Evolutionary conservation across 1,140 invertebrate genomes (phyloP).

Genomic region (Penaeus japonicus): DNA sequence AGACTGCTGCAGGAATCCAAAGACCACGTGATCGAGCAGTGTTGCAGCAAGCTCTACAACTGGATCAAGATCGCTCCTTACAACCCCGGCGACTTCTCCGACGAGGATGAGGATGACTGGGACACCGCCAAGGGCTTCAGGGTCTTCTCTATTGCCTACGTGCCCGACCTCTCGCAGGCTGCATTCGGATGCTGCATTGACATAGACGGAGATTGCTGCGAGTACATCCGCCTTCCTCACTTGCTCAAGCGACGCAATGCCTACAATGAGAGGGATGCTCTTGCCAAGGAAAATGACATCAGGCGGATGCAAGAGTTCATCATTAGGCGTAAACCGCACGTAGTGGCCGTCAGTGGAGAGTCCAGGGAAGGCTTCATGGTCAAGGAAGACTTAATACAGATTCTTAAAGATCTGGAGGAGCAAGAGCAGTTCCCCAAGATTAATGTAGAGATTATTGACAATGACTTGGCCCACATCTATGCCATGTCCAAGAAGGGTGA

Average conservation of each 20-base stretch:
- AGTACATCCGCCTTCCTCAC: slow-evolving; percentile 86
- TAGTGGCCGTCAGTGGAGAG: slow-evolving; percentile 89
- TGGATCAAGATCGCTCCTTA: slow-evolving; percentile 93
- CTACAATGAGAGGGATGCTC: slow-evolving; percentile 76
- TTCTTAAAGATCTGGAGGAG: slow-evolving; percentile 76
- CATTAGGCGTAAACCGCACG: slow-evolving; percentile 89
- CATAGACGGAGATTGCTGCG: slow-evolving; percentile 89
- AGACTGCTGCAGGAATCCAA: slow-evolving; percentile 87
- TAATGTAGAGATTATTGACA: slow-evolving; percentile 90
- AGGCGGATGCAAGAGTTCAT: slow-evolving; percentile 86
- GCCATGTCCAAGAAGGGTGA: slow-evolving; percentile 88
- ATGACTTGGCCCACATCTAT: slow-evolving; percentile 88
- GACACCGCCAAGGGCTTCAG: slow-evolving; percentile 84
- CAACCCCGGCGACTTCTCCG: slow-evolving; percentile 68
- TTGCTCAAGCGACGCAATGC: slow-evolving; percentile 83
- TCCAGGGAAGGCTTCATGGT: slow-evolving; percentile 87
- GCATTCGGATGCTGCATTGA: slow-evolving; percentile 88
- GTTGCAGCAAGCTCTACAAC: slow-evolving; percentile 85
- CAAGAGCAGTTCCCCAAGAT: slow-evolving; percentile 89
- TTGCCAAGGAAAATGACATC: slow-evolving; percentile 83
- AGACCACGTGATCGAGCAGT: slow-evolving; percentile 85
- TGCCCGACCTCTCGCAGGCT: slow-evolving; percentile 84
- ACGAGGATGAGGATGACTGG: slow-evolving; percentile 92
- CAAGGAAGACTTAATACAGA: slow-evolving; percentile 81
- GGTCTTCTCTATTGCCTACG: slow-evolving; percentile 87